These are phyloP conservation scores for Lasioglossum leucozonium DNA, from an alignment of 2,888 invertebrate genomes.

Conservation along the genomic window DNA sequence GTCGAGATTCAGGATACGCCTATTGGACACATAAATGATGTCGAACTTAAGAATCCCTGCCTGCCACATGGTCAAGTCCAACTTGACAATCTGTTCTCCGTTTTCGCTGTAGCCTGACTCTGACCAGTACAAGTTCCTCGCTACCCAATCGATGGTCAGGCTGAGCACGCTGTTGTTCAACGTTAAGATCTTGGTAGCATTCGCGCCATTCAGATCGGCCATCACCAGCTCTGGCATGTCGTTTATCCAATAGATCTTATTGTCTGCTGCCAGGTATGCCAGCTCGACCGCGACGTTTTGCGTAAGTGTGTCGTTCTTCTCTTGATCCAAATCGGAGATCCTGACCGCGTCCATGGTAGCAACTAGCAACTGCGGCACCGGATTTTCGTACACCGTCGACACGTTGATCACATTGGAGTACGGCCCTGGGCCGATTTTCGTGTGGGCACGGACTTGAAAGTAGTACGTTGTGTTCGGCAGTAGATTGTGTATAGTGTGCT, in stretches of 20 bases:
- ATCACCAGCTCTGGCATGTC: slow-evolving; percentile 90
- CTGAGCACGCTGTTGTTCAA: slow-evolving; percentile 87
- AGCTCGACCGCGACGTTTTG: slow-evolving; percentile 90
- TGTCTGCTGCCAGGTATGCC: slow-evolving; percentile 89
- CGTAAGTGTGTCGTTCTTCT: slow-evolving; percentile 87
- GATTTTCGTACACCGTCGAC: slow-evolving; percentile 90
- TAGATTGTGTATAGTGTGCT: slow-evolving; percentile 87
- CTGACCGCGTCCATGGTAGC: slow-evolving; percentile 90
- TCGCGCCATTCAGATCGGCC: slow-evolving; percentile 86
- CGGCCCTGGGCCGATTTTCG: slow-evolving; percentile 91
- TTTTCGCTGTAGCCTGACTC: slow-evolving; percentile 86
- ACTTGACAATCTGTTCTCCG: slow-evolving; percentile 87
- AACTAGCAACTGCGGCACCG: slow-evolving; percentile 92
- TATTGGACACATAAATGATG: slow-evolving; percentile 86
- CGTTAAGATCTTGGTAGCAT: slow-evolving; percentile 86
- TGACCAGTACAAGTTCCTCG: slow-evolving; percentile 93
- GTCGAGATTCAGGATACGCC: slow-evolving; percentile 89
- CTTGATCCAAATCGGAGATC: slow-evolving; percentile 91
- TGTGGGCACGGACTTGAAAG: slow-evolving; percentile 91
- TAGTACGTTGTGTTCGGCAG: slow-evolving; percentile 88
- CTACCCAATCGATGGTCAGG: slow-evolving; percentile 95
- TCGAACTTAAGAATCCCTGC: slow-evolving; percentile 85
- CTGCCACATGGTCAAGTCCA: slow-evolving; percentile 87
- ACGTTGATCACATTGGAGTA: slow-evolving; percentile 88
- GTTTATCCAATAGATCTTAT: slow-evolving; percentile 93